These are phyloP conservation scores for Homarus americanus DNA, from an alignment of 1,140 invertebrate genomes.

Conservation along the genomic window DNA sequence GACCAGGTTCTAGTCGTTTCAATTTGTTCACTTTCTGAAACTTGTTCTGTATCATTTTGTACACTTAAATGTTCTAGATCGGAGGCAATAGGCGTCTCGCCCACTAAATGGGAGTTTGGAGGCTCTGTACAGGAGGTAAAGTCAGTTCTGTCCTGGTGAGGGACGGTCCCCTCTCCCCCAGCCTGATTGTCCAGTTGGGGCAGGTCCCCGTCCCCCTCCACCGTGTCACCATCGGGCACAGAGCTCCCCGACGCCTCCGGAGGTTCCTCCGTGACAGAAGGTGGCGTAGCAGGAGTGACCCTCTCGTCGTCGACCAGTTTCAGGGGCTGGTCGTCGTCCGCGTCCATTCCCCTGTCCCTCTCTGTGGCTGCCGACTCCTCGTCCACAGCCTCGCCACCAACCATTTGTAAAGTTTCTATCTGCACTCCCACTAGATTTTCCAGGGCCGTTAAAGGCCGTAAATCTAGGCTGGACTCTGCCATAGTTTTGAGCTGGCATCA, in stretches of 20 bases:
- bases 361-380: slow-evolving; percentile 46
- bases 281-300: slow-evolving; percentile 28
- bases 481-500: slow-evolving; percentile 61
- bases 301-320: slow-evolving; percentile 49
- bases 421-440: slow-evolving; percentile 71
- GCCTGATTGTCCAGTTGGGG: neutral
- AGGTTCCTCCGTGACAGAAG: neutral
- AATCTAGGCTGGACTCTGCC: slow-evolving; percentile 70
- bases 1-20: slow-evolving; percentile 32
- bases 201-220: neutral
- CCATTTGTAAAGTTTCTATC: slow-evolving; percentile 55
- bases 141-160: no score
- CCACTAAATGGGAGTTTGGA: neutral
- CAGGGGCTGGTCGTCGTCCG: slow-evolving; percentile 39
- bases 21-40: slow-evolving; percentile 19
- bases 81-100: neutral
- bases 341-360: slow-evolving; percentile 39
- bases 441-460: slow-evolving; percentile 68
- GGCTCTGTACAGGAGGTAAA: neutral
- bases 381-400: slow-evolving; percentile 36
- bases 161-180: neutral
- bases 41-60: slow-evolving; percentile 15
- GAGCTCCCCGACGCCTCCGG: slow-evolving; percentile 12
- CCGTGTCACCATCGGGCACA: slow-evolving; percentile 6
- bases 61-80: slow-evolving; percentile 23